Conservation (phyloP, 2,797 vertebrate genomes). For the Acrossocheilus fasciatus region DNA sequence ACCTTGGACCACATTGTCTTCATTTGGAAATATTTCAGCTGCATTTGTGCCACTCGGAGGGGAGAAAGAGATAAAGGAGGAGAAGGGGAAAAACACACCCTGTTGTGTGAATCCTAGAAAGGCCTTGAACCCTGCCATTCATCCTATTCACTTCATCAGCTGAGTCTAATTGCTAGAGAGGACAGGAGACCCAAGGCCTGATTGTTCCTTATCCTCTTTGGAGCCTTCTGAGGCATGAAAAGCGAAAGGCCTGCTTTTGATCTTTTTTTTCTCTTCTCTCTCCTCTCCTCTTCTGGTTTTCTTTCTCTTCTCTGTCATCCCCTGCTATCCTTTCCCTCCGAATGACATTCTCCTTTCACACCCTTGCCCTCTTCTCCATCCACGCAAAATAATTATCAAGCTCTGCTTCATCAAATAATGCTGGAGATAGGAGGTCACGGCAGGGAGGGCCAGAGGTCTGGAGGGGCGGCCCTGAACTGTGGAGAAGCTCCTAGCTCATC, state of each 20-base stretch:
- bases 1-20: conserved; percentile 85
- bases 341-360: conserved; percentile 97
- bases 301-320: conserved; percentile 76
- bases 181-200: conserved; percentile 96
- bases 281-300: conserved; percentile 72
- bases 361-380: conserved; percentile 86
- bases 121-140: conserved; percentile 99
- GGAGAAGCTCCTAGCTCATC: conserved; percentile 88
- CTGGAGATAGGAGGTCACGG: conserved; percentile 94
- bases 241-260: conserved; percentile 97
- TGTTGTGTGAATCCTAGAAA: conserved; percentile 97
- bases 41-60: conserved; percentile 88
- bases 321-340: conserved; percentile 88
- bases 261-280: conserved; percentile 83
- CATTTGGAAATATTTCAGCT: conserved; percentile 98
- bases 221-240: conserved; percentile 99
- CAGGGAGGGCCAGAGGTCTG: conserved; percentile 91
- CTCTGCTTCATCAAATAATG: conserved; percentile 96
- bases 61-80: conserved; percentile 77
- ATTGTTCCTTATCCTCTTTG: conserved; percentile 99
- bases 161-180: conserved; percentile 99
- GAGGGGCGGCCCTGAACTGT: conserved; percentile 80
- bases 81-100: conserved; percentile 87
- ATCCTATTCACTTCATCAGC: conserved; percentile 99
- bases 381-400: conserved; percentile 99